Conservation (phyloP, 2,113 vertebrate genomes). For the Malurus cyaneus region DNA sequence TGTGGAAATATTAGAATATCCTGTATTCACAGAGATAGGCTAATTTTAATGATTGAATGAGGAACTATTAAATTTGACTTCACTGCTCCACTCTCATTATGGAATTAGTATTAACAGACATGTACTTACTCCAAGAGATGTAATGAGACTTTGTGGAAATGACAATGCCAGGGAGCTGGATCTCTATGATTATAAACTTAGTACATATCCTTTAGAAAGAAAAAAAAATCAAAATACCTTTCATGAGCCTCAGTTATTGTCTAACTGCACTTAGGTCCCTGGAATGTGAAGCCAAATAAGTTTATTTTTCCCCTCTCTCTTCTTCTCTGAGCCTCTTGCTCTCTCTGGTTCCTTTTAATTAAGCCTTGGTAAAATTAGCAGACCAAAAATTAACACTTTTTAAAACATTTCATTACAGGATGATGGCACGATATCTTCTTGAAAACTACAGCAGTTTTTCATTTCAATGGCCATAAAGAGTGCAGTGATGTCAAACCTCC, state of each 20-base stretch:
- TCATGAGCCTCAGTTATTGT: conserved; percentile 12
- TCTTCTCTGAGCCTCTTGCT: not conserved
- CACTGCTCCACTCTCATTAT: conserved; percentile 62
- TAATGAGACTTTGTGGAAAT: conserved; percentile 61
- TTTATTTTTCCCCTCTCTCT: not conserved
- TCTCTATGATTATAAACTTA: conserved; percentile 22
- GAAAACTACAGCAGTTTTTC: not conserved
- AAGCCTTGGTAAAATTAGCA: conserved; percentile 36
- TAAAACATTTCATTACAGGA: conserved; percentile 3
- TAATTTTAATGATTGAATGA: conserved; percentile 77
- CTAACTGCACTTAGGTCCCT: not conserved
- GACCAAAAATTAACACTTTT: conserved; percentile 40
- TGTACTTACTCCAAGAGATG: conserved; percentile 40
- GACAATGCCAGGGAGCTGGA: conserved; percentile 25
- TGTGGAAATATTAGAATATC: conserved; percentile 54
- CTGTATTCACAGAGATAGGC: conserved; percentile 46
- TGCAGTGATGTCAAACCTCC: not conserved
- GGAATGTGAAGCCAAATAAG: not conserved
- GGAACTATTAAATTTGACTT: conserved; percentile 71
- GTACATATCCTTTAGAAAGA: not conserved
- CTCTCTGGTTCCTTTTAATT: conserved; percentile 43
- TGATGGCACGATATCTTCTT: not conserved
- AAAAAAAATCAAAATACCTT: not conserved
- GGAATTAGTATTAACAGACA: conserved; percentile 64
- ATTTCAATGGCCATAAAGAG: not conserved